Evolutionary conservation across 1,140 invertebrate genomes (phyloP), one percentile per base, ranked within the genome.

Genomic region (Arion vulgaris): DNA sequence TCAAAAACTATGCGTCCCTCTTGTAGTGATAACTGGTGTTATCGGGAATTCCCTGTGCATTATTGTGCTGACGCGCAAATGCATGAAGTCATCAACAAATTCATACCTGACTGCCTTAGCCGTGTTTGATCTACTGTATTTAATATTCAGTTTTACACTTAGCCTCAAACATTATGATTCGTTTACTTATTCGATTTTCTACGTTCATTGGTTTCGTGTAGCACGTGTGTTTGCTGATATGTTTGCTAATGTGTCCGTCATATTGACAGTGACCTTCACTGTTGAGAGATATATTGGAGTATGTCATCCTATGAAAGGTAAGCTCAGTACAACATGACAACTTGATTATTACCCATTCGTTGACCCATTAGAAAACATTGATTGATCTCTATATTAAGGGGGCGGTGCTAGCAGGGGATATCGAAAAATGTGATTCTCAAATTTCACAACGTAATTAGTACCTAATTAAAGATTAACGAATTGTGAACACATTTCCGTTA

Each of bases 41-140:
- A 92, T 98, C 1, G 97, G 97, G 77, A 98, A 98, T 91, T 93
- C 95, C 49, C 95, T 98, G 28, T 96, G 96, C 7, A 96, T 97
- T 94, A 95, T 97, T n/a, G 97, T 98, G 69, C 93, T 98, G 15
- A 86, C 85, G 26, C 94, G 96, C 53, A 97, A 96, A 0, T 96
- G 97, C 89, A 98, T 98, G 97, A 94, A 95, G 85, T 97, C 96
- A 17, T 97, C 96, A 85, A 97, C 98, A 87, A 98, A 98, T 93
- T 97, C 97, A 89, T 94, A 98, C 80, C 94, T 98, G 23, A 96
- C 96, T 68, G 96, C 96, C 2, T 93, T 98, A 51, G 96, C 97
- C 0, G 94, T 96, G 86, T 97, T 96, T 91, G 97, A 98, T 93
- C 92, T 97, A 72, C 91, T 95, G 36, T 95, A 95, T 90, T 92